Conservation (phyloP, 2,113 vertebrate genomes). For the Thamnophis sirtalis region DNA sequence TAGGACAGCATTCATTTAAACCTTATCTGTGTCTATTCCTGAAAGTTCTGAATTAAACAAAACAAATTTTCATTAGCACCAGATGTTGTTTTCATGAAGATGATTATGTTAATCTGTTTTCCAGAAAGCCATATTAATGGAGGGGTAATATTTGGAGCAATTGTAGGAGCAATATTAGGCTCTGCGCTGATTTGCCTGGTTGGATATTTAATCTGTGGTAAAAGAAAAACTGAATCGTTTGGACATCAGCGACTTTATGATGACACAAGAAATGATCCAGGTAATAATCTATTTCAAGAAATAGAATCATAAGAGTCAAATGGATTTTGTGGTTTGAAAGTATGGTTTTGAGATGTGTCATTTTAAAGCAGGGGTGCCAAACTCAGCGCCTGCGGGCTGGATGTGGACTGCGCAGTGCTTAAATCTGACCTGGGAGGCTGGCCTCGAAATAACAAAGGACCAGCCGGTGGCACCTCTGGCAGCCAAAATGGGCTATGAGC, state of each 20-base stretch:
- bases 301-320: neutral
- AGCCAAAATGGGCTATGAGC: no score
- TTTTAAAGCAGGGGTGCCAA: neutral
- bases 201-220: conserved; percentile 70
- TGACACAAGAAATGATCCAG: conserved; percentile 77
- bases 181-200: conserved; percentile 67
- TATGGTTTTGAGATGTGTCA: neutral
- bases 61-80: neutral
- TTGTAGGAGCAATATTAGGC: conserved; percentile 68
- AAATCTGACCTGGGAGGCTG: no score
- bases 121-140: conserved; percentile 49
- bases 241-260: conserved; percentile 83
- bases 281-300: conserved; percentile 56
- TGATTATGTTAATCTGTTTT: conserved; percentile 1
- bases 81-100: neutral
- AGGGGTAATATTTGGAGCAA: conserved; percentile 62
- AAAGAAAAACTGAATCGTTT: conserved; percentile 70
- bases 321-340: neutral
- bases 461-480: no score
- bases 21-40: neutral
- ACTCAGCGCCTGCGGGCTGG: no score
- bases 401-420: no score
- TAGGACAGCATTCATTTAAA: neutral
- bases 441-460: no score
- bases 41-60: neutral